phyloP scores from a whole-genome alignment of 2,113 vertebrate species.

The Clupea harengus region DNA sequence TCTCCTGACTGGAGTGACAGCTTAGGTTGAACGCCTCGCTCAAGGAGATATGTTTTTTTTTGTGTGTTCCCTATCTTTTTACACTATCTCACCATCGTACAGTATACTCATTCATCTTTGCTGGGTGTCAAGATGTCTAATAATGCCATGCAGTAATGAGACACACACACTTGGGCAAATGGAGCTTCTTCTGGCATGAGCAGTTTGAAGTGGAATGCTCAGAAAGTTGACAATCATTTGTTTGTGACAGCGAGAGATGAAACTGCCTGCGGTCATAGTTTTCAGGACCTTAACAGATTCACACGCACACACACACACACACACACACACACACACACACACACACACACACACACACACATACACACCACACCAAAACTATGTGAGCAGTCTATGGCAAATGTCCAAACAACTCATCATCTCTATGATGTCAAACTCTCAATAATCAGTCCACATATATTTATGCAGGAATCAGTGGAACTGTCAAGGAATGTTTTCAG shows the following conservation, averaged over 20 bases:
- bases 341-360: neutral
- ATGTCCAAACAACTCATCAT: neutral
- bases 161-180: neutral
- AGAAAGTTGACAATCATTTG: neutral
- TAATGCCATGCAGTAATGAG: neutral
- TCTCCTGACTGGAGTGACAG: neutral
- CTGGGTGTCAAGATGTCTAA: conserved; percentile 30
- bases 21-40: neutral
- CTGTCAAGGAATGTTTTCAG: no score
- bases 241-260: neutral
- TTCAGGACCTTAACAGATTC: neutral
- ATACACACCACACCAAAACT: neutral
- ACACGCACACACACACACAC: neutral
- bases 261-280: neutral
- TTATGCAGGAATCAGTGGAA: no score
- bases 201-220: neutral
- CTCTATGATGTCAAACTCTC: no score
- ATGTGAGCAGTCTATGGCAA: neutral
- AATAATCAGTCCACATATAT: no score
- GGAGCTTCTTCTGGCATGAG: neutral
- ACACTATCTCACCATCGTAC: conserved; percentile 34
- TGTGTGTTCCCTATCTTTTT: conserved; percentile 26
- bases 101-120: conserved; percentile 44
- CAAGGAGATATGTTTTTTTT: conserved; percentile 21
- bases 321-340: neutral